Evolutionary conservation across 2,888 invertebrate genomes (phyloP), one percentile per base, ranked within the genome.

Genomic region (Lasioglossum marginatum): DNA sequence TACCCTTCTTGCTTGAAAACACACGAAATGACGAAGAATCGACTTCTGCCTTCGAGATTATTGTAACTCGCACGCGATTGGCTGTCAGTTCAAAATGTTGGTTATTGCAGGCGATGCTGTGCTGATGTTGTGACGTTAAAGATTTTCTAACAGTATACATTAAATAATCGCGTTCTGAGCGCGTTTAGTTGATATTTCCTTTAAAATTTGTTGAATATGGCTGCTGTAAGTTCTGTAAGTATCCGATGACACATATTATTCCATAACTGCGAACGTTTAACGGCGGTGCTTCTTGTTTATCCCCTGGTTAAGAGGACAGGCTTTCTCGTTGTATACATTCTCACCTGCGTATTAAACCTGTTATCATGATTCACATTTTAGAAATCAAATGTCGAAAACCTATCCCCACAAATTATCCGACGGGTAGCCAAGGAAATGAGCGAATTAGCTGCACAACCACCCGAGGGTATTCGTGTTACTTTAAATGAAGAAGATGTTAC

Each of bases 351-450:
- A 34, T 52, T 70, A 31, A 48, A 31, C 66, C 43, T 31, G 1
- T 31, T 40, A n/a, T 45, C 31, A 68, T 31, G 16, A 76, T 77
- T 74, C n/a, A 70, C 57, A 12, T 19, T 95, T 89, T 94, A 97
- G 97, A 97, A 98, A 96, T 98, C 98, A 92, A 98, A 98, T 96
- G 98, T 98, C 92, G 99, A 99, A 96, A 99, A 99, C 96, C 96
- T 99, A 93, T 98, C 99, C 87, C 99, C 99, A 88, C 99, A 99
- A 96, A 98, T 97, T 88, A 97, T 99, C 83, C 96, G 98, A 88
- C 97, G 98, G 93, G 98, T 99, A 90, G 97, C 97, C 90, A 98
- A 97, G 94, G 99, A 99, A 96, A 97, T 99, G 96, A 97, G 97
- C 93, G 97, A 97, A 91, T 96, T 99, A 93, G 97, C 97, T 83